Evolutionary conservation across 2,113 vertebrate species (phyloP), one percentile per base, ranked within the genome.

Genomic region (Triplophysa rosa): DNA sequence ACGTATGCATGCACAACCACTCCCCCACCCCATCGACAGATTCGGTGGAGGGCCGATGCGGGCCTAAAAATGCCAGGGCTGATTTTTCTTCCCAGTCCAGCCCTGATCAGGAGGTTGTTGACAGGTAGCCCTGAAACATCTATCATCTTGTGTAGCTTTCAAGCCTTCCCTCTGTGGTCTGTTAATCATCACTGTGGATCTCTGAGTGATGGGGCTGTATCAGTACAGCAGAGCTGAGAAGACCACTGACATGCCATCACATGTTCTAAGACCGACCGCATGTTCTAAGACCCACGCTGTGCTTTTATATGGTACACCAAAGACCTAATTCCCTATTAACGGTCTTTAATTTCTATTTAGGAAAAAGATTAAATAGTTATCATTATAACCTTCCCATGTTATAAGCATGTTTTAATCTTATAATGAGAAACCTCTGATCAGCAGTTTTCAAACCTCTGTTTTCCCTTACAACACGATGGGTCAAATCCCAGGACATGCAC

Each of bases 51-150:
- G n/a, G n/a, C n/a, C n/a, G n/a, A n/a, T n/a, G n/a, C n/a, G n/a
- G n/a, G n/a, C n/a, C n/a, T n/a, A n/a, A n/a, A n/a, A n/a, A n/a
- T n/a, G n/a, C n/a, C n/a, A n/a, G n/a, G n/a, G n/a, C n/a, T n/a
- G n/a, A n/a, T n/a, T n/a, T n/a, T n/a, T n/a, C n/a, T n/a, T n/a
- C n/a, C n/a, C n/a, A n/a, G n/a, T n/a, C n/a, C n/a, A n/a, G n/a
- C n/a, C n/a, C n/a, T n/a, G n/a, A n/a, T n/a, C n/a, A n/a, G 33
- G 24, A 68, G 54, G 23, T 45, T 79, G 37, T 42, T 42, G 26
- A 67, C 77, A 68, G 19, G 56, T 47, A 70, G 24, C 23, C 58
- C n/a, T 61, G 23, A 67, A 69, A 79, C 65, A 79, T 59, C 77
- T 79, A 70, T 40, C 77, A 23, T n/a, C 42, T 58, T 10, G 13